Percentiles rank a stretch among this genome's conserved stretches.
Conservation (phyloP, 2,113 vertebrate species). For the Anhinga rufa region DNA sequence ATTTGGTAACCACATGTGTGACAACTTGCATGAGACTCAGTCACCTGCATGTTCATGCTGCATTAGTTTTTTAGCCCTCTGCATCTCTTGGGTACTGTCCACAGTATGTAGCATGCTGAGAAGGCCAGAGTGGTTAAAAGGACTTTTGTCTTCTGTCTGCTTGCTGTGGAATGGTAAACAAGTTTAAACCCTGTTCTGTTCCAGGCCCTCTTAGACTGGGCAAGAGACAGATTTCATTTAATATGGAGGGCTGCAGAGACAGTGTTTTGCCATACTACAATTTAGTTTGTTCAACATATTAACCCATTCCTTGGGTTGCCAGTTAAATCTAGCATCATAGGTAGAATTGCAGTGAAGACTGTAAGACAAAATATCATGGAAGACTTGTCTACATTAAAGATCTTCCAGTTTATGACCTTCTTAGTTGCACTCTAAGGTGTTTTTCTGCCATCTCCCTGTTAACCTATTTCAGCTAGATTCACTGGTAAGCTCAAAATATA, state of each 20-base stretch:
- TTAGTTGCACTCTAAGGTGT: background rate
- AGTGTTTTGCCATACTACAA: background rate
- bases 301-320: background rate
- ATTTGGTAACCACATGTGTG: background rate
- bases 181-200: background rate
- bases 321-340: slow-evolving; percentile 11
- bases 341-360: background rate
- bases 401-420: background rate
- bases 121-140: background rate
- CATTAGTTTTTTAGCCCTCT: background rate
- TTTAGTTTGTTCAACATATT: background rate
- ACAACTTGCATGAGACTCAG: background rate
- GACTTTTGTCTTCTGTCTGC: background rate
- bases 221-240: background rate
- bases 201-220: background rate
- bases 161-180: background rate
- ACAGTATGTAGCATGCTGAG: background rate
- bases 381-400: background rate
- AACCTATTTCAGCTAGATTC: slow-evolving; percentile 16
- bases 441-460: background rate
- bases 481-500: background rate
- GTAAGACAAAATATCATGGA: background rate
- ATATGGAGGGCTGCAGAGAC: background rate
- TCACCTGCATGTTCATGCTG: background rate
- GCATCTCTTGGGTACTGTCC: background rate